Evolutionary conservation across 2,113 vertebrate species (phyloP).

Genomic region (Lanius ludovicianus): DNA sequence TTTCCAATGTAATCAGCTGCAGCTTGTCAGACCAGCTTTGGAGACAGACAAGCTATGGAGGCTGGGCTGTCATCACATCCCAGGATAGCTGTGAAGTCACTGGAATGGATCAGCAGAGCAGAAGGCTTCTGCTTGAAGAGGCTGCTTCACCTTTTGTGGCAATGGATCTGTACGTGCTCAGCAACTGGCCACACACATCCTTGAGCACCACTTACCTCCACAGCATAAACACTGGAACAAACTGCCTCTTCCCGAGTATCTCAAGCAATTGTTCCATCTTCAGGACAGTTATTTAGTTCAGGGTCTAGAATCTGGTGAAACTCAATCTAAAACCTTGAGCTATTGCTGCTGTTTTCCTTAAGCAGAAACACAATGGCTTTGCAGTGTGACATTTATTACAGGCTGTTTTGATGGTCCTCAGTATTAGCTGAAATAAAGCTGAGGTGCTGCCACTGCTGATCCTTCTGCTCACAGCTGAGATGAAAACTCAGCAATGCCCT

Average conservation of each 20-base stretch:
- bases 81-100: conserved; percentile 48
- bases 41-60: not conserved
- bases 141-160: conserved; percentile 22
- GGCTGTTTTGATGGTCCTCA: not conserved
- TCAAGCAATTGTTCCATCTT: not conserved
- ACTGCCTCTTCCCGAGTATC: not conserved
- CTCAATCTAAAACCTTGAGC: not conserved
- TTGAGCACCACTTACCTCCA: not conserved
- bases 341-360: not conserved
- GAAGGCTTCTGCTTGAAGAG: not conserved
- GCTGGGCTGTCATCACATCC: not conserved
- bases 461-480: not conserved
- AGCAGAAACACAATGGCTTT: not conserved
- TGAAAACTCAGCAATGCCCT: not conserved
- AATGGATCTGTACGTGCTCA: not conserved
- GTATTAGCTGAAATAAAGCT: not conserved
- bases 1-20: not conserved
- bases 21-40: not conserved
- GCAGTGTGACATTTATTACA: not conserved
- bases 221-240: not conserved
- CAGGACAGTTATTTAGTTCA: not conserved
- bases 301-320: not conserved
- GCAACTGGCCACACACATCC: not conserved
- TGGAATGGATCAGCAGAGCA: not conserved
- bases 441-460: not conserved